phyloP scores from a whole-genome alignment of 2,888 invertebrate genomes.

The Galerucella pusilla region DNA sequence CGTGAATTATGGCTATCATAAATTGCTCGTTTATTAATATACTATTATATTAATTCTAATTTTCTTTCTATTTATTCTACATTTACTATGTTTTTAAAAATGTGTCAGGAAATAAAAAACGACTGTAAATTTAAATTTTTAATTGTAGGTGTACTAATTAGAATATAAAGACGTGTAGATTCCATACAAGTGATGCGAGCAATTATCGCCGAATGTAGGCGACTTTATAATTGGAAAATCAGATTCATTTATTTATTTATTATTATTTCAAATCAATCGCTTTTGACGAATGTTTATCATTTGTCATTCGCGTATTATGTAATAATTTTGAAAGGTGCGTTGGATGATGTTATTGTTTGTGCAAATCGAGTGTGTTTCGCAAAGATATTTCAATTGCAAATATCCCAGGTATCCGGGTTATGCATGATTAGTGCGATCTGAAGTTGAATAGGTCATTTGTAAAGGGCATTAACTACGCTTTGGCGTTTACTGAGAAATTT shows the following conservation, averaged over 20 bases:
- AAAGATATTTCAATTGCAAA: constrained; percentile 17
- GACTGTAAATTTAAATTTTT: background rate
- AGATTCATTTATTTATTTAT: constrained; percentile 13
- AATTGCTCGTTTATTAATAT: no score
- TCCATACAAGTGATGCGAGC: constrained; percentile 8
- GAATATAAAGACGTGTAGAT: constrained; percentile 19
- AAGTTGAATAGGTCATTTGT: background rate
- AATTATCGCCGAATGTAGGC: constrained; percentile 14
- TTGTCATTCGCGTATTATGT: constrained; percentile 23
- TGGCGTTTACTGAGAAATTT: no score
- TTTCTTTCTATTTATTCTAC: background rate
- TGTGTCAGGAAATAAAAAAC: background rate
- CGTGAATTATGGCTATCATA: no score
- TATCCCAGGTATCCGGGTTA: constrained; percentile 9
- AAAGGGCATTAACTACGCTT: background rate
- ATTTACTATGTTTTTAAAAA: background rate
- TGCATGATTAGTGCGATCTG: constrained; percentile 1
- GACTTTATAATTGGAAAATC: constrained; percentile 7
- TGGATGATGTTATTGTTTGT: constrained; percentile 8
- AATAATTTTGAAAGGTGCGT: constrained; percentile 18
- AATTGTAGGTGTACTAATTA: constrained; percentile 16
- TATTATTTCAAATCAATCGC: constrained; percentile 7
- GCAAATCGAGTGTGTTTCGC: constrained; percentile 12
- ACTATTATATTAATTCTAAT: no score
- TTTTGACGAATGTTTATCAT: constrained; percentile 21